Conservation (phyloP, 2,113 vertebrate species). For the Hippocampus mohnikei region DNA sequence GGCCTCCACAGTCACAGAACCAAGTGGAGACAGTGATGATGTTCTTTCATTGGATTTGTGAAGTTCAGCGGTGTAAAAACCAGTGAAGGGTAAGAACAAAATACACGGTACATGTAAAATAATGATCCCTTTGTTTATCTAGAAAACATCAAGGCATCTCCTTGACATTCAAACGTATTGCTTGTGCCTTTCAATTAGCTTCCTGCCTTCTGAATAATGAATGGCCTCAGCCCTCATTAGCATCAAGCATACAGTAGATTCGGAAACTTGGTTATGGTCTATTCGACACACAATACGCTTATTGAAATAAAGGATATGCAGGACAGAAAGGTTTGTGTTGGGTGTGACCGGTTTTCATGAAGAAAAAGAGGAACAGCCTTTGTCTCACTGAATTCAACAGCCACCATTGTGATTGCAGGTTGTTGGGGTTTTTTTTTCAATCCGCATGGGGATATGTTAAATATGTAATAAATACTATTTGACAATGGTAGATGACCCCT, state of each 20-base stretch:
- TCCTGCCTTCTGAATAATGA: constrained; percentile 41
- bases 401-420: neutral
- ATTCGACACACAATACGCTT: neutral
- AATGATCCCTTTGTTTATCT: constrained; percentile 19
- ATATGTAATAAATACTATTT: neutral
- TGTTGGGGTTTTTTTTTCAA: neutral
- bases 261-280: constrained; percentile 3
- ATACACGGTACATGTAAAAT: constrained; percentile 34
- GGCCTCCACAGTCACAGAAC: constrained; percentile 72
- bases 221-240: constrained; percentile 26
- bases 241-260: constrained; percentile 10
- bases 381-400: neutral
- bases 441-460: neutral
- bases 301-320: neutral
- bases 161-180: constrained; percentile 17
- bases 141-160: constrained; percentile 11
- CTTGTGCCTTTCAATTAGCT: constrained; percentile 36
- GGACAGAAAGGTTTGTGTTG: neutral
- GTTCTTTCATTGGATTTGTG: constrained; percentile 44
- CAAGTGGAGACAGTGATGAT: constrained; percentile 37
- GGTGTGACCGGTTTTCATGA: neutral
- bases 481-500: neutral
- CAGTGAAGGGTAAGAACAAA: constrained; percentile 23
- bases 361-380: too few species aligned
- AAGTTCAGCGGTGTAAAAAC: constrained; percentile 44